These are phyloP conservation scores for Seriola aureovittata DNA, from an alignment of 2,113 vertebrate species.

Conservation along the genomic window DNA sequence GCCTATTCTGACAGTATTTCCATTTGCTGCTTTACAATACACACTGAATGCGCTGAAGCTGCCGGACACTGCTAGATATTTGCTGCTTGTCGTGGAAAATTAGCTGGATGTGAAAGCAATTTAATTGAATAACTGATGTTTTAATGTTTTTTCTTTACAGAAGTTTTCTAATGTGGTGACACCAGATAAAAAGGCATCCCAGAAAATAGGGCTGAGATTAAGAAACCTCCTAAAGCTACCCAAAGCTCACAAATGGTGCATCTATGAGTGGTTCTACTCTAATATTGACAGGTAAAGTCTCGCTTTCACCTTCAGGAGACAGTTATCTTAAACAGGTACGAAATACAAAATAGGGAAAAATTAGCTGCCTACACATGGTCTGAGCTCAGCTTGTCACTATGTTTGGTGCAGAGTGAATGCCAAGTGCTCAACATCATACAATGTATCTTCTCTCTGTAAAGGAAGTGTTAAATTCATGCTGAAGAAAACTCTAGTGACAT, in stretches of 20 bases:
- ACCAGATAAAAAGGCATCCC: conserved; percentile 95
- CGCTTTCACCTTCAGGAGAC: background rate
- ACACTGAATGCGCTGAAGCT: background rate
- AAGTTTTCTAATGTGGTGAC: conserved; percentile 92
- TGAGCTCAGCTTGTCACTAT: conserved; percentile 1
- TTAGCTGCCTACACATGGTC: background rate
- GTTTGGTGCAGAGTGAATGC: background rate
- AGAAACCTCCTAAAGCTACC: conserved; percentile 98
- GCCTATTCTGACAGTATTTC: too few species aligned
- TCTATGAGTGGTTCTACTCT: conserved; percentile 99
- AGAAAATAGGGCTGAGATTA: conserved; percentile 96
- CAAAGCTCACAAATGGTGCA: conserved; percentile 99
- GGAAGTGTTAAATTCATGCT: background rate
- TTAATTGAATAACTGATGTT: conserved; percentile 16
- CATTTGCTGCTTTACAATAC: background rate
- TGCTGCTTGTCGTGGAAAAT: background rate
- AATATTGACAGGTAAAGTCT: conserved; percentile 95
- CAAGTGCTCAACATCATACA: background rate
- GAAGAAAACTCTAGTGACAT: background rate
- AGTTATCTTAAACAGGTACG: background rate
- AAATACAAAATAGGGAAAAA: background rate
- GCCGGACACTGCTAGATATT: too few species aligned
- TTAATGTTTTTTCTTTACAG: conserved; percentile 76
- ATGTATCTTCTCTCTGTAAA: background rate
- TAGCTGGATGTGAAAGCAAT: background rate